Conservation (phyloP, 2,888 invertebrate species). For the Lasioglossum malachurum region DNA sequence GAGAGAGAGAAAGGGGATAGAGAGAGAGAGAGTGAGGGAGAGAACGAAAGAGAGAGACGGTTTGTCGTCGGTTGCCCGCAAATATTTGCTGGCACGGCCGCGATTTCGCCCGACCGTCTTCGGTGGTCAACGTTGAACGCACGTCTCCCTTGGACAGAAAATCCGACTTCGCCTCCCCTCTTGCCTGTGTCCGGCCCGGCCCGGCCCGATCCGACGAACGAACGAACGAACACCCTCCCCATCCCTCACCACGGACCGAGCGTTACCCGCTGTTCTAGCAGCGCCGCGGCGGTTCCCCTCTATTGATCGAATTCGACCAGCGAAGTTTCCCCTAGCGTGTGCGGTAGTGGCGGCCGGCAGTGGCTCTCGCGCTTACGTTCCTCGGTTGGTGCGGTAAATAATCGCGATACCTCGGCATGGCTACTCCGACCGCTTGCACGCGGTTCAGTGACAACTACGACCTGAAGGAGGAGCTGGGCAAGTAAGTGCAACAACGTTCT, state of each 20-base stretch:
- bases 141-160: slow-evolving; percentile 40
- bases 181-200: not conserved
- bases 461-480: slow-evolving; percentile 99
- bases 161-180: not conserved
- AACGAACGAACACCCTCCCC: slow-evolving; percentile 29
- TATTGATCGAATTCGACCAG: slow-evolving; percentile 84
- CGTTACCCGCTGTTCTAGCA: slow-evolving; percentile 71
- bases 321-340: slow-evolving; percentile 79
- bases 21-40: not conserved
- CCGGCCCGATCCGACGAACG: slow-evolving; percentile 20
- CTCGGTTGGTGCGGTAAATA: slow-evolving; percentile 71
- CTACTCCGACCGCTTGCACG: slow-evolving; percentile 96
- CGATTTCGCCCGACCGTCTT: slow-evolving; percentile 56
- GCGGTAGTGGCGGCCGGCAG: slow-evolving; percentile 77
- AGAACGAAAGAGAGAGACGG: slow-evolving; percentile 6
- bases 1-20: not conserved
- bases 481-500: slow-evolving; percentile 89
- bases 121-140: slow-evolving; percentile 55
- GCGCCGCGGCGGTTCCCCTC: slow-evolving; percentile 77
- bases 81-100: slow-evolving; percentile 63
- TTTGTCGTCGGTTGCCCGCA: slow-evolving; percentile 49
- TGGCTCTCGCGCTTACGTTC: slow-evolving; percentile 72
- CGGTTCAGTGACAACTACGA: slow-evolving; percentile 99
- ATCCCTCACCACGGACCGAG: slow-evolving; percentile 41
- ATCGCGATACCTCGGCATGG: slow-evolving; percentile 88